These are phyloP conservation scores for Sander vitreus DNA, from an alignment of 2,113 vertebrate genomes.

Conservation along the genomic window DNA sequence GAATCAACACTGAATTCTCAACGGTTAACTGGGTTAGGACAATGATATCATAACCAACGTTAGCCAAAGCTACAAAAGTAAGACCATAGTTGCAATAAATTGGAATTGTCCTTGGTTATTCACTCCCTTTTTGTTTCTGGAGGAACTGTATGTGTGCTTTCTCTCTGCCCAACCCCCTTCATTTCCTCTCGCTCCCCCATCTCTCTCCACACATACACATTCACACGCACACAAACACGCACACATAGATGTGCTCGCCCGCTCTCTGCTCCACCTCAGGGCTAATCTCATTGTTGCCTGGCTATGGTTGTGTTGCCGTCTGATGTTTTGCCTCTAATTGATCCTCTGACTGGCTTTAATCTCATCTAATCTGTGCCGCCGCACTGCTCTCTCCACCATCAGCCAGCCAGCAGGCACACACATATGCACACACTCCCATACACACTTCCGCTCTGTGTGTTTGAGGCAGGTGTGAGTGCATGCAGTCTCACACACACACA, in stretches of 20 bases:
- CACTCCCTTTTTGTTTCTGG: conserved; percentile 28
- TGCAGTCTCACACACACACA: not conserved
- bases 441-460: conserved; percentile 31
- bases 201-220: not conserved
- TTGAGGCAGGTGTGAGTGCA: conserved; percentile 12
- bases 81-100: not conserved
- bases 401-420: conserved; percentile 56
- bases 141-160: conserved; percentile 16
- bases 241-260: conserved; percentile 43
- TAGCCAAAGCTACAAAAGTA: not conserved
- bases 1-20: not conserved
- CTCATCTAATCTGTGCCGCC: conserved; percentile 86
- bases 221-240: conserved; percentile 5
- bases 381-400: conserved; percentile 79
- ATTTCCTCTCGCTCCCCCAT: conserved; percentile 20
- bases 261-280: conserved; percentile 74
- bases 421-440: conserved; percentile 16
- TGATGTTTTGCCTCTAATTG: conserved; percentile 88
- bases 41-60: not conserved
- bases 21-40: not conserved
- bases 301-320: conserved; percentile 79
- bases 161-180: conserved; percentile 13
- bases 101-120: not conserved
- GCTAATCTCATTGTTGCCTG: conserved; percentile 85
- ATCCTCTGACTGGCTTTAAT: conserved; percentile 87